Evolutionary conservation across 2,888 invertebrate genomes (phyloP).

Genomic region (Drosophila atripex): DNA sequence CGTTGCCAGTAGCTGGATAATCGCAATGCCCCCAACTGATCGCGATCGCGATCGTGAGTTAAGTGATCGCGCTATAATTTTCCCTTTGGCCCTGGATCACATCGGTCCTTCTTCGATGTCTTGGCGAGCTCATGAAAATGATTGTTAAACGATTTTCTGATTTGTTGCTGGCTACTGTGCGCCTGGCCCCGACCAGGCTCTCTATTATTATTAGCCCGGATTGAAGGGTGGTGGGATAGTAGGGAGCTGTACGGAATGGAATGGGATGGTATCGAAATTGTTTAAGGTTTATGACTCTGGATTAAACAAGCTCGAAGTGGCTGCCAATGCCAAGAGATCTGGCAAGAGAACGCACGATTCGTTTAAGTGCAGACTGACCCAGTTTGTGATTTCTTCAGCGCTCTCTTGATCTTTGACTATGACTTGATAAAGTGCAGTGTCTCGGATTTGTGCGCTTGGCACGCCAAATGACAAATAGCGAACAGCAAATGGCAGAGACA

Average conservation of each 20-base stretch:
- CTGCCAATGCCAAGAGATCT: conserved; percentile 67
- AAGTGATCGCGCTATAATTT: conserved; percentile 84
- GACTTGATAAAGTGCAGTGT: conserved; percentile 72
- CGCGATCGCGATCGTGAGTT: conserved; percentile 83
- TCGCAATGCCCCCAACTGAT: conserved; percentile 82
- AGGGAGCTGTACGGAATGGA: neutral
- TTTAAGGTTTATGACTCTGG: conserved; percentile 14
- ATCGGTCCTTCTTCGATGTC: conserved; percentile 6
- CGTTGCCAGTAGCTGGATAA: conserved; percentile 79
- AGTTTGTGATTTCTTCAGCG: conserved; percentile 50
- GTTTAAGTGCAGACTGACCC: conserved; percentile 78
- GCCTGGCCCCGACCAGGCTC: conserved; percentile 48
- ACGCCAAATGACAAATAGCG: conserved; percentile 76
- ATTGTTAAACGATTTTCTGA: conserved; percentile 81
- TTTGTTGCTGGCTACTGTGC: conserved; percentile 77
- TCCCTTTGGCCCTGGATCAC: conserved; percentile 56
- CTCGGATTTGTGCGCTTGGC: conserved; percentile 70
- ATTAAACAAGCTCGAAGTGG: conserved; percentile 58
- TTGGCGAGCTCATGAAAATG: conserved; percentile 69
- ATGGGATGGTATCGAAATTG: conserved; percentile 48
- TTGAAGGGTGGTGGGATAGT: conserved; percentile 19
- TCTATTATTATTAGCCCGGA: conserved; percentile 65
- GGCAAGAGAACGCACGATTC: conserved; percentile 68
- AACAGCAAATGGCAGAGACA: conserved; percentile 27
- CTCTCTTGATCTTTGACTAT: conserved; percentile 55